Conservation (phyloP, 2,888 invertebrate species). For the Stenodera caucasica region DNA sequence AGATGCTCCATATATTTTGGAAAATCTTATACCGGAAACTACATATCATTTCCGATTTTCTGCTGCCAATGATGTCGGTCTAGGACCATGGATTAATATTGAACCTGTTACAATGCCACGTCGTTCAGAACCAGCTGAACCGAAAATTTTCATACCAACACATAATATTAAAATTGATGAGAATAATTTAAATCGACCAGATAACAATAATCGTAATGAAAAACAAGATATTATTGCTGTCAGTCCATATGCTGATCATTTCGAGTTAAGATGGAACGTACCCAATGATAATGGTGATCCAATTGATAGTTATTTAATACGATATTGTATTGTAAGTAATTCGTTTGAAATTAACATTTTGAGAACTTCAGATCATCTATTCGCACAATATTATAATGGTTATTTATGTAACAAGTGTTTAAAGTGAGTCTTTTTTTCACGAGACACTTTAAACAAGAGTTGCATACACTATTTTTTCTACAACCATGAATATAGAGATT, state of each 20-base stretch:
- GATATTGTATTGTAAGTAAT: conserved; percentile 76
- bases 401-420: too few species aligned
- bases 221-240: conserved; percentile 58
- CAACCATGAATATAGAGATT: too few species aligned
- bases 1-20: conserved; percentile 80
- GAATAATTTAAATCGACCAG: neutral
- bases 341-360: neutral
- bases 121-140: conserved; percentile 75
- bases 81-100: conserved; percentile 65
- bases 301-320: conserved; percentile 79
- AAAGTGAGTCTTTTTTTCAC: too few species aligned
- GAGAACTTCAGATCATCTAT: too few species aligned
- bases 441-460: too few species aligned
- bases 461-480: too few species aligned
- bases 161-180: conserved; percentile 40
- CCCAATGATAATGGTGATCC: conserved; percentile 89
- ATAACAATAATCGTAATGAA: conserved; percentile 50
- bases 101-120: conserved; percentile 69
- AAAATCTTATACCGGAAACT: conserved; percentile 74
- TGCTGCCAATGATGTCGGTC: conserved; percentile 81
- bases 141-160: conserved; percentile 61
- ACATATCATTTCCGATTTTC: conserved; percentile 83
- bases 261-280: conserved; percentile 80
- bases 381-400: too few species aligned
- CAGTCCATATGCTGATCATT: conserved; percentile 75